These are phyloP conservation scores for Pantala flavescens DNA, from an alignment of 1,140 invertebrate genomes.

Conservation along the genomic window DNA sequence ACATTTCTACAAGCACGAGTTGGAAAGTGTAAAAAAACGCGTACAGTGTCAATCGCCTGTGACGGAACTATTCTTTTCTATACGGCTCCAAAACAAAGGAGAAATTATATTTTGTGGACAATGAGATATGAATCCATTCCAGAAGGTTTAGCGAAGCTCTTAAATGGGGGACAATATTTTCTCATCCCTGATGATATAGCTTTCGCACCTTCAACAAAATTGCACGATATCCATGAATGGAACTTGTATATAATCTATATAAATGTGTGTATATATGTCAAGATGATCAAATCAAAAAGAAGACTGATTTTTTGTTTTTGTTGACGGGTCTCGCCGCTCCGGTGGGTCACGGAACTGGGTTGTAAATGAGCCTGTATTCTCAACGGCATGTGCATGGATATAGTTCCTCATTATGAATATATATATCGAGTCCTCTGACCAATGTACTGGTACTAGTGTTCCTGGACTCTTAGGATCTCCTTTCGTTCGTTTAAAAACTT, in stretches of 20 bases:
- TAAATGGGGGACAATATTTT: too few species aligned
- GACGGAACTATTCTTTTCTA: too few species aligned
- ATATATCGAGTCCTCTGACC: too few species aligned
- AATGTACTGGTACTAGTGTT: too few species aligned
- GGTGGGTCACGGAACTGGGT: background rate
- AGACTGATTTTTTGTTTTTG: conserved; percentile 9
- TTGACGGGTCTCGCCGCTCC: background rate
- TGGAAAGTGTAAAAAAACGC: too few species aligned
- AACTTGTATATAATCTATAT: background rate
- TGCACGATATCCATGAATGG: too few species aligned
- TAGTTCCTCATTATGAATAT: background rate
- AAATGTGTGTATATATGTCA: background rate
- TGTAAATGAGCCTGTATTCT: background rate
- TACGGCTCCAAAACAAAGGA: background rate
- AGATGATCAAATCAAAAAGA: conserved; percentile 8
- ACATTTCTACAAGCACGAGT: too few species aligned
- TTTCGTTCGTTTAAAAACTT: too few species aligned
- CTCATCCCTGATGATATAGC: too few species aligned
- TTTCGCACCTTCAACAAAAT: too few species aligned
- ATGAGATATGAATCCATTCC: background rate
- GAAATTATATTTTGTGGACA: conserved; percentile 7
- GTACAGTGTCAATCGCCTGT: too few species aligned
- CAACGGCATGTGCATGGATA: background rate
- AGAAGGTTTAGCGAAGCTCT: background rate
- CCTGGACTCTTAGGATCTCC: too few species aligned